Evolutionary conservation across 2,888 invertebrate genomes (phyloP), one percentile per base, ranked within the genome.

Genomic region (Trachelus stipa): DNA sequence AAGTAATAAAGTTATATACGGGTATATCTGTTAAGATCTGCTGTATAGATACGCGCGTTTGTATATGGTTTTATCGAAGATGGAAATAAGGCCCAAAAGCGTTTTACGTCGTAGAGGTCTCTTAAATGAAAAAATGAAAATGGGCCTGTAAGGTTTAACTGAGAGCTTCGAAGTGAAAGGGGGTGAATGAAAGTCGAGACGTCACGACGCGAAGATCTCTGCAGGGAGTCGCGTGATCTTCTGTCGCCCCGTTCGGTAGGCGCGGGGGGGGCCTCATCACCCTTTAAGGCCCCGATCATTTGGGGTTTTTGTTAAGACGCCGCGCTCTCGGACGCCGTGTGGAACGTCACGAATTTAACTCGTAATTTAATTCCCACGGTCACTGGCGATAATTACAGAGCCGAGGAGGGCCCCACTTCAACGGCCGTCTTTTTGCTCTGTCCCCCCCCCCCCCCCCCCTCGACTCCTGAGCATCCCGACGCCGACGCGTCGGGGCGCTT

Each of bases 291-390:
- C 75, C 34, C 75, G 69, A 76, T 78, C 82, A 56, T 56, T 56
- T 56, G 23, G 23, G 56, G 23, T 56, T 56, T 56, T 56, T 56
- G 56, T 56, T 56, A 23, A 56, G 56, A 56, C 56, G 56, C 40
- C 40, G 40, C 15, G 40, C 15, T 15, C 15, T 40, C 35, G 69
- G 71, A n/a, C 30, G 37, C 74, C 37, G 73, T n/a, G 30, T 79
- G 69, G 69, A 34, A 76, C 71, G 68, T 35, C 34, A 34, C 82
- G 86, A 86, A 88, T 88, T 88, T 85, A 87, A 83, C 85, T 87
- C 85, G 89, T 90, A 89, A 90, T 90, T 90, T 86, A 89, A 90
- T 90, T 90, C 90, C 90, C 90, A 90, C 90, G 90, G 87, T 88
- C 86, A 86, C 82, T 84, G 80, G 85, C 87, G 87, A 89, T 89